phyloP scores from a whole-genome alignment of 2,888 invertebrate genomes.

The Cetonia aurata region DNA sequence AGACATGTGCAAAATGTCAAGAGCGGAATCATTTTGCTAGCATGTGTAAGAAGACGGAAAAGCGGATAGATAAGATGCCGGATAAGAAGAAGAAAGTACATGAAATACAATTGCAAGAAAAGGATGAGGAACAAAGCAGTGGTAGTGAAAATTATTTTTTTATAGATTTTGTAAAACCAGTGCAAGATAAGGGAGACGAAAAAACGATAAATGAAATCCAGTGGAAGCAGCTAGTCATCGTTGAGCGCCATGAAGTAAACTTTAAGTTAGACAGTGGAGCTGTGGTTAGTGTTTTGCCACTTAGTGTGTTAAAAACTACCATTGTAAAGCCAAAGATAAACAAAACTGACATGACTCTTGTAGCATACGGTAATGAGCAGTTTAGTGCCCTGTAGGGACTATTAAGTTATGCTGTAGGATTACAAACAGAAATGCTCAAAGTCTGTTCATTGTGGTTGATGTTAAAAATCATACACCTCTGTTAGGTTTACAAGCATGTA shows the following conservation, averaged over 20 bases:
- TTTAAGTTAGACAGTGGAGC: no score
- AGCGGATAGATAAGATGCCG: no score
- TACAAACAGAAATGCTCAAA: background rate
- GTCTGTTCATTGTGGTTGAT: conserved; percentile 10
- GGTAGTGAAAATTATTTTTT: no score
- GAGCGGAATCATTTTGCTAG: background rate
- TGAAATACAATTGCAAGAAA: no score
- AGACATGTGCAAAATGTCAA: conserved; percentile 4
- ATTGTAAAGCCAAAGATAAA: background rate
- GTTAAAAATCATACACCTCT: conserved; percentile 5
- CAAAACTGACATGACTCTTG: background rate
- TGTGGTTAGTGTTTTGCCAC: no score
- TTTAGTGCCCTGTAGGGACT: background rate
- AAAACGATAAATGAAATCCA: no score
- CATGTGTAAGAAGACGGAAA: conserved; percentile 6
- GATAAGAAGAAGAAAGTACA: no score
- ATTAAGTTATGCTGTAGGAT: background rate
- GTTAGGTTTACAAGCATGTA: conserved; percentile 19
- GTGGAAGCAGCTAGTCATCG: no score
- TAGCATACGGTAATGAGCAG: conserved; percentile 5
- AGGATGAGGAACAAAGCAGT: no score
- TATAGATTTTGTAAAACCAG: no score
- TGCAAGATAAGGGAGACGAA: no score
- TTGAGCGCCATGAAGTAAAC: no score
- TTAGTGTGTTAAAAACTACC: background rate